Base-by-base conservation (phyloP, 2,888 invertebrate genomes). In the Drosophila subquinaria region DNA sequence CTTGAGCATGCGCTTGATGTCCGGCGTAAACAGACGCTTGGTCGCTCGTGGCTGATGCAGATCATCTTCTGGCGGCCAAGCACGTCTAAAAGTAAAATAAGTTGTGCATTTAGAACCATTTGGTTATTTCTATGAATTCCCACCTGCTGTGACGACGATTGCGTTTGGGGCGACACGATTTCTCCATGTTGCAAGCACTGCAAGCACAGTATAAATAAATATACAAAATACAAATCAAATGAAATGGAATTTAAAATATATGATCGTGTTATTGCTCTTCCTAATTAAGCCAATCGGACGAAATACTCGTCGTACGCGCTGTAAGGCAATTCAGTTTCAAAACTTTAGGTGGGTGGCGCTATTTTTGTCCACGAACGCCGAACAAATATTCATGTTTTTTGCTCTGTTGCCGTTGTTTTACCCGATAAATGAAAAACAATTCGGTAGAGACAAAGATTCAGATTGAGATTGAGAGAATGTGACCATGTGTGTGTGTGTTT, bases 1-100 rank as follows among this genome's bases (percentile, higher is more conserved):
- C 93, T 96, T 96, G 27, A 96, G 93, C 93, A 95, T 95, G 73
- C 95, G 94, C 90, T 96, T 96, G 83, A 96, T 96, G 94, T 96
- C 96, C 63, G 96, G 96, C 10, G 96, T 96, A 91, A 96, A 96
- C 27, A 96, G 94, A 73, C 96, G 94, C 90, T 96, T 96, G 56
- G 95, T 94, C 36, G 95, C 95, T 50, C 96, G 94, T 30, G 95
- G 94, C 67, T 95, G 94, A 60, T 90, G 90, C 66, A 95, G 94
- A 57, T 92, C 91, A 65, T 90, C 91, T 61, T 91, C 91, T 23
- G 93, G 91, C 2, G 92, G 92, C 93, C 93, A 93, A 42, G 90
- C 90, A 36, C 92, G 91, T 81, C 93, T 93, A 56, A 8, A 55
- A 59, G 30, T 1, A 33, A 20, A 38, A 17, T 17, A 2, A 13